Percentiles rank a stretch among this genome's conserved stretches.
These are phyloP conservation scores for Pollimyrus isidori DNA, from an alignment of 2,113 vertebrate genomes.

Conservation along the genomic window DNA sequence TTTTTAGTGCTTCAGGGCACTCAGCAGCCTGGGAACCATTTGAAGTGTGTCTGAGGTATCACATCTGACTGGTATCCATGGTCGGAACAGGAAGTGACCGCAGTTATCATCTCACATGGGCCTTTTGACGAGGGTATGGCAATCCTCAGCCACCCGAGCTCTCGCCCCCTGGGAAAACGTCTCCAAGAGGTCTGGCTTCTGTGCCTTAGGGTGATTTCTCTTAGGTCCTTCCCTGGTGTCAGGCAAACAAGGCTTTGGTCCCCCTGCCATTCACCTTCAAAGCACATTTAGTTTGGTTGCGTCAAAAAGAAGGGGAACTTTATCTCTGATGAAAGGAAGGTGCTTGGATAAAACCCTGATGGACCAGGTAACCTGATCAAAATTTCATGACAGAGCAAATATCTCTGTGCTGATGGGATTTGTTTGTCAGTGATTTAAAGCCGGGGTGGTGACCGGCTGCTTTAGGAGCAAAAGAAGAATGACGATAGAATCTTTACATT, in stretches of 20 bases:
- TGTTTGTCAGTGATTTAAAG: background rate
- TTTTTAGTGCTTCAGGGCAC: background rate
- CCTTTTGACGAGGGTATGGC: background rate
- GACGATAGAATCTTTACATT: background rate
- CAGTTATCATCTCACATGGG: background rate
- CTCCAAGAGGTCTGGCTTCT: background rate
- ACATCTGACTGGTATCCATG: background rate
- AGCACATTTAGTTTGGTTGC: background rate
- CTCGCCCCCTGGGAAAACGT: background rate
- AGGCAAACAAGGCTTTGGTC: background rate
- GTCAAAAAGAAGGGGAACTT: background rate
- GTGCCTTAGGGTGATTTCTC: background rate
- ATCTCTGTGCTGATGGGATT: background rate
- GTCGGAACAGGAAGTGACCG: background rate
- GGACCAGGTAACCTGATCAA: background rate
- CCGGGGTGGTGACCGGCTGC: background rate
- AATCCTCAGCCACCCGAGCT: background rate
- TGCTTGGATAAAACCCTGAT: background rate
- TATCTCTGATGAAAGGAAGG: slow-evolving; percentile 12
- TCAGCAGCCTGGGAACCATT: background rate
- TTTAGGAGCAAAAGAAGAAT: background rate
- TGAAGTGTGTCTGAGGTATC: background rate
- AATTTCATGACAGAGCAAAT: slow-evolving; percentile 3
- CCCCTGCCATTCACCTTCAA: background rate
- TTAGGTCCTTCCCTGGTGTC: background rate